phyloP scores from a whole-genome alignment of 1,140 invertebrate genomes.

The Drosophila nigrodunni region DNA sequence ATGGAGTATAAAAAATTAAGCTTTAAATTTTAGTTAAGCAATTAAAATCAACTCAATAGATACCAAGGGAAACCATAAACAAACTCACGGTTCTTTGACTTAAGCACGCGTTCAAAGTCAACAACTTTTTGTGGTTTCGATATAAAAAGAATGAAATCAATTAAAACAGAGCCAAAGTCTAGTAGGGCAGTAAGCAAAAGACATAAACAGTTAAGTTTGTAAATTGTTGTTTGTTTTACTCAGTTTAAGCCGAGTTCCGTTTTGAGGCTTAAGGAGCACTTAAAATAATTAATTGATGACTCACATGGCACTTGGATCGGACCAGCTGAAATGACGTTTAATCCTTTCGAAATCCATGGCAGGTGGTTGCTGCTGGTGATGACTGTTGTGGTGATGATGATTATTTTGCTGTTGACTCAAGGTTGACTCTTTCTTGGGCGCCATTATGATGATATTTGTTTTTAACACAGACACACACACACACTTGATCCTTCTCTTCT shows the following conservation, averaged over 20 bases:
- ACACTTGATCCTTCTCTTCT: neutral
- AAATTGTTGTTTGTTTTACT: constrained; percentile 9
- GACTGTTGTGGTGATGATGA: constrained; percentile 58
- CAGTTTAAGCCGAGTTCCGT: constrained; percentile 48
- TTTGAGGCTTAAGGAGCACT: constrained; percentile 26
- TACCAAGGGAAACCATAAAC: constrained; percentile 22
- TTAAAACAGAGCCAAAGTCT: constrained; percentile 20
- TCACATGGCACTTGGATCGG: constrained; percentile 83
- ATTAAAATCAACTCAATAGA: constrained; percentile 4
- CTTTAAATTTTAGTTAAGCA: neutral
- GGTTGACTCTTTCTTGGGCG: constrained; percentile 78
- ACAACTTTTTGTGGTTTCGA: constrained; percentile 36
- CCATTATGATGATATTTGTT: constrained; percentile 46
- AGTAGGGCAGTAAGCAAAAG: constrained; percentile 1
- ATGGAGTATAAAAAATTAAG: neutral
- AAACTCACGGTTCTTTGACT: constrained; percentile 54
- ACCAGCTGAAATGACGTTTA: constrained; percentile 82
- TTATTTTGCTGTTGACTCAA: constrained; percentile 60
- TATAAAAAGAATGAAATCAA: constrained; percentile 17
- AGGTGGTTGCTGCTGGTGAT: constrained; percentile 66
- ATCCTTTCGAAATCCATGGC: constrained; percentile 79
- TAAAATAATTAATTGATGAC: constrained; percentile 51
- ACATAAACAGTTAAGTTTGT: neutral
- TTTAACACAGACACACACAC: neutral
- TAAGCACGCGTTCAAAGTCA: constrained; percentile 50